Base-by-base conservation (phyloP, 2,113 vertebrate species). In the Delphinapterus leucas region DNA sequence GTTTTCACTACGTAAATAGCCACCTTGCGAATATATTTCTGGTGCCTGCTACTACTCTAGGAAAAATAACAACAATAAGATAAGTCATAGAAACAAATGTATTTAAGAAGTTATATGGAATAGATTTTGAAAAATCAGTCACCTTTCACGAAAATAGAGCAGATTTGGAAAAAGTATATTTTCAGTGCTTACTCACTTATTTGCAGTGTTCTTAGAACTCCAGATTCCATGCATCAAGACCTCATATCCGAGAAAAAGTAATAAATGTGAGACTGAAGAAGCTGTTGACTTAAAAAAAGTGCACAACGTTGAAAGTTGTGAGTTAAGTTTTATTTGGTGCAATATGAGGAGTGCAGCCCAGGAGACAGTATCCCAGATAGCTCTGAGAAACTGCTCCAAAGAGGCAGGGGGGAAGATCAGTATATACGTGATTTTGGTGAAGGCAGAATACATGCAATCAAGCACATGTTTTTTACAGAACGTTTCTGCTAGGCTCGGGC, bases 1-100 rank as follows among this genome's bases (percentile, higher is more conserved):
- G 23, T 93, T 94, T 96, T 95, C 38, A 70, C 90, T 93, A 90
- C 31, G 15, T 82, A 95, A 96, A 93, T 94, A 81, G 18, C 15
- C 67, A 83, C 76, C 95, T 10, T 90, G 71, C n/a, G 61, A 76
- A 3, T 85, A 93, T 97, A 93, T 93, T 71, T 97, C 47, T 76
- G 67, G 36, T 58, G n/a, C 26, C 25, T 71, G n/a, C 58, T 92
- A 77, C 53, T 26, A 92, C 6, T 81, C 17, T 36, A 77, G n/a
- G 41, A 96, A 36, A 25, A 94, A 23, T n/a, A 93, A 18, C 14
- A 82, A 33, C 3, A 23, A 65, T 10, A 74, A 80, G 36, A 38
- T 73, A 93, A 97, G 10, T 77, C 38, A 90, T 38, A 96, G 26
- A 77, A 55, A 15, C 12, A 94, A 91, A 73, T 90, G 3, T 58